These are phyloP conservation scores for Acrobasis suavella DNA, from an alignment of 2,888 invertebrate species.

Conservation along the genomic window DNA sequence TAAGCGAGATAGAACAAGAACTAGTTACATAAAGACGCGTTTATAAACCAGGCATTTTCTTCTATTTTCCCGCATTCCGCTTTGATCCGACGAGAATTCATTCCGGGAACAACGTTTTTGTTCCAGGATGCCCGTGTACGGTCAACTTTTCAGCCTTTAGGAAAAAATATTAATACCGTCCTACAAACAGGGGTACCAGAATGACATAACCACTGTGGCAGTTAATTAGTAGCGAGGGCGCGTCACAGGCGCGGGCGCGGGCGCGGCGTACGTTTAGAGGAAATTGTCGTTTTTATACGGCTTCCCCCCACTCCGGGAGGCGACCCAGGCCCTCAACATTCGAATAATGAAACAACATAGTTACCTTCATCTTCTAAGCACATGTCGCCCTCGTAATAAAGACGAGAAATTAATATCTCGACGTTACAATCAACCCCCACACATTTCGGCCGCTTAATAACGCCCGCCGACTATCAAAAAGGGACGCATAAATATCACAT, in stretches of 20 bases:
- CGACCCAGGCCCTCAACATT: conserved; percentile 55
- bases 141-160: conserved; percentile 52
- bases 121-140: conserved; percentile 34
- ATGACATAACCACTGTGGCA: conserved; percentile 79
- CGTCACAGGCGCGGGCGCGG: conserved; percentile 77
- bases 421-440: conserved; percentile 41
- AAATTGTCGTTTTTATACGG: conserved; percentile 82
- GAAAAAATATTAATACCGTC: conserved; percentile 61
- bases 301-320: conserved; percentile 52
- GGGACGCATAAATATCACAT: conserved; percentile 26
- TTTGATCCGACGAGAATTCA: conserved; percentile 21
- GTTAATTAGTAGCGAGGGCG: conserved; percentile 79
- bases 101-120: conserved; percentile 22
- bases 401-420: conserved; percentile 68
- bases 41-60: neutral
- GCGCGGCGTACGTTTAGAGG: conserved; percentile 76
- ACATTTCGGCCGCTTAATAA: conserved; percentile 21
- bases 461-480: conserved; percentile 24
- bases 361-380: conserved; percentile 74
- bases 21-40: neutral
- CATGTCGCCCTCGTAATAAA: conserved; percentile 73
- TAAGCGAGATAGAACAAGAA: neutral
- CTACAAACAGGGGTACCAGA: conserved; percentile 73
- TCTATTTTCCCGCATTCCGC: neutral
- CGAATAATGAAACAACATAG: conserved; percentile 77